Base-by-base conservation (phyloP, 2,113 vertebrate genomes). In the Plotosus lineatus region DNA sequence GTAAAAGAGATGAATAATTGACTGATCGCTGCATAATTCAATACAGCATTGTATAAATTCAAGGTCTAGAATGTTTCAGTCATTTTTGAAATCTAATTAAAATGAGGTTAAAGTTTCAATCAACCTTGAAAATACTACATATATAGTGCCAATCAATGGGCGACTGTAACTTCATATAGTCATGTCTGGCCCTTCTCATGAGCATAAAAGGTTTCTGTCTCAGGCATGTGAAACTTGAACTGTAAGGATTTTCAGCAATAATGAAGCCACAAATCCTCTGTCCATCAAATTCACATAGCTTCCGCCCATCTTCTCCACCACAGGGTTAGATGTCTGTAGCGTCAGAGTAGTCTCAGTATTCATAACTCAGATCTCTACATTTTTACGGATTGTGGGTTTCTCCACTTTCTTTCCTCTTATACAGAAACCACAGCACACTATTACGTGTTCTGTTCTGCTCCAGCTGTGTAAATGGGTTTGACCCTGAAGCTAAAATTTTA, bases 21-120 rank as follows among this genome's bases (percentile, higher is more conserved):
- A 99, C 97, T 96, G 96, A 97, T 98, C 95, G 93, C 95, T 99
- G 97, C 97, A 98, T 99, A 98, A 99, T 99, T 99, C 97, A 99
- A 95, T 92, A 94, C 92, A 94, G 95, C 96, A 95, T 97, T 98
- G 97, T 98, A 95, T 95, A 97, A 97, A 97, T 95, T 95, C 96
- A 99, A 97, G 97, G 96, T 96, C 97, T 96, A 92, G 95, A 95
- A 96, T 95, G 95, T 97, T 96, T 97, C 94, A 95, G 94, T 95
- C 94, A 87, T 97, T 96, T 95, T 93, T 93, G 95, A 95, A 94
- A 96, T 95, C 65, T 69, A 26, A 26, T 26, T 69, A 69, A 95
- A 96, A 95, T 95, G 94, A 98, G 96, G 95, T 97, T 97, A 96
- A 96, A 97, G 95, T 97, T 98, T 97, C 95, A 96, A 97, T 97